A percentile compares a stretch with the other conserved stretches of the same genome.
Evolutionary conservation across 2,888 invertebrate species (phyloP).

Genomic region (Itoplectis maculator): DNA sequence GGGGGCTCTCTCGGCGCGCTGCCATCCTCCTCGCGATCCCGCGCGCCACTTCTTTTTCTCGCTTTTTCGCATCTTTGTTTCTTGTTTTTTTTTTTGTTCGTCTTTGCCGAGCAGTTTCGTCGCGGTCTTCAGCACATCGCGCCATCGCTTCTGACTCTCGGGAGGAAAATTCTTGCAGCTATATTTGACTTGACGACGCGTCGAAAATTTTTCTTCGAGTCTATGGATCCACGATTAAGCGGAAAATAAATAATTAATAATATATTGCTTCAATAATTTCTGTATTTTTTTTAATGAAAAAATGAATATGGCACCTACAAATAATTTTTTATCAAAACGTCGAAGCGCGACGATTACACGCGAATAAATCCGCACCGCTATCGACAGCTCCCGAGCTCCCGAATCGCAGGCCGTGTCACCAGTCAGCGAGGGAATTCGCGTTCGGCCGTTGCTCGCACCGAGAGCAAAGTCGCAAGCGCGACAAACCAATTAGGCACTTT

Average conservation of each 20-base stretch:
- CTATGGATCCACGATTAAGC: not conserved
- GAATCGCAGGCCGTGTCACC: too few species aligned
- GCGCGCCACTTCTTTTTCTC: not conserved
- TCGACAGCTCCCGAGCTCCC: too few species aligned
- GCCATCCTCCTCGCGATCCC: not conserved
- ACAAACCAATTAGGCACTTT: slow-evolving; percentile 78
- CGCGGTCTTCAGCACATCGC: not conserved
- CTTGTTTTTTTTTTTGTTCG: not conserved
- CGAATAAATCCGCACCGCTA: not conserved
- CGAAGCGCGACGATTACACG: not conserved
- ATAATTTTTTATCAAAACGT: too few species aligned
- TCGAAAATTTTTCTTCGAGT: not conserved
- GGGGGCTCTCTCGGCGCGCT: not conserved
- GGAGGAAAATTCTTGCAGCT: not conserved
- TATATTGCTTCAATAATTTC: too few species aligned
- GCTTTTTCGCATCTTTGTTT: too few species aligned
- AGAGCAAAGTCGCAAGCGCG: slow-evolving; percentile 60
- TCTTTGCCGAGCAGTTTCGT: not conserved
- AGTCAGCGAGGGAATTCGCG: not conserved
- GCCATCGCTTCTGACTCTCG: not conserved
- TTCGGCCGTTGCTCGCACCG: not conserved
- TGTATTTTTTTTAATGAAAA: not conserved
- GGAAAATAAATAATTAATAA: not conserved
- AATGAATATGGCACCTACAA: too few species aligned
- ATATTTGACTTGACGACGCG: not conserved